Percentiles rank a stretch among this genome's conserved stretches.
Conservation (phyloP, 1,140 invertebrate genomes). For the Monomorium pharaonis region DNA sequence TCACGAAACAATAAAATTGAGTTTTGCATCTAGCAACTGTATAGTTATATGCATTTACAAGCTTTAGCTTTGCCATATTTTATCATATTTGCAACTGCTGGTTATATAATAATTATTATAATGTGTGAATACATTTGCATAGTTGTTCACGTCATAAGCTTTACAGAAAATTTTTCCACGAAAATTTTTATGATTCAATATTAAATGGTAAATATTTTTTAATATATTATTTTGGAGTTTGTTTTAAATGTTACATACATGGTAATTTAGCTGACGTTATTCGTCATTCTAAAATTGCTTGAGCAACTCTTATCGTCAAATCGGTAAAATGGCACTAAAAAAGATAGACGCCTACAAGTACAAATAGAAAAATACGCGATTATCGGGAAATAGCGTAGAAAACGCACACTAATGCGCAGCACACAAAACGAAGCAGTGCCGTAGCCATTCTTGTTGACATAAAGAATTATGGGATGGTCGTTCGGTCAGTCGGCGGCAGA, state of each 20-base stretch:
- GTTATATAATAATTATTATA: constrained; percentile 21
- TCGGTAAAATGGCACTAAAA: not conserved
- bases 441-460: constrained; percentile 47
- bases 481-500: constrained; percentile 74
- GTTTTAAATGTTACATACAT: not conserved
- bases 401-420: not conserved
- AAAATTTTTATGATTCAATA: not conserved
- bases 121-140: constrained; percentile 26
- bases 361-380: not conserved
- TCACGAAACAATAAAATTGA: constrained; percentile 17
- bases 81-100: not conserved
- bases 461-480: constrained; percentile 72
- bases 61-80: not conserved
- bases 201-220: not conserved
- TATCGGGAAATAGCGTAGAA: not conserved
- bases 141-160: not conserved
- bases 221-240: not conserved
- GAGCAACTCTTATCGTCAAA: not conserved
- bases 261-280: not conserved
- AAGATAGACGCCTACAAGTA: not conserved
- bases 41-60: not conserved
- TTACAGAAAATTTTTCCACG: not conserved
- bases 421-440: not conserved
- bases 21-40: not conserved
- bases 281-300: not conserved